Conservation (phyloP, 2,797 vertebrate species). For the Sarcoramphus papa region DNA sequence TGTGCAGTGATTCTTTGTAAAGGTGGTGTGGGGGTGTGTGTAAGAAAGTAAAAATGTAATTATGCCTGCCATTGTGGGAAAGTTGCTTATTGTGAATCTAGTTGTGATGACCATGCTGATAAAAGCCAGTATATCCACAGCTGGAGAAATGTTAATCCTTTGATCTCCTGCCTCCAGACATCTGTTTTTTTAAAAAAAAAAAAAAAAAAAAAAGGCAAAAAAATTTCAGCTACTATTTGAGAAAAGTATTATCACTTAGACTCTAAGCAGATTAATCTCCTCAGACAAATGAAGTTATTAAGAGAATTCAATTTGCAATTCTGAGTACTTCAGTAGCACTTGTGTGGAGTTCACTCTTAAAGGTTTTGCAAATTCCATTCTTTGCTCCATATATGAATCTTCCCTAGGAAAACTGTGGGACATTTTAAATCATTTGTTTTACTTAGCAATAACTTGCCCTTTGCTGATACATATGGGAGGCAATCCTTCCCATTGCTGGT, state of each 20-base stretch:
- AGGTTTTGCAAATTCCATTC: neutral
- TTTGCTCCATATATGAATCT: neutral
- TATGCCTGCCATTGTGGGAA: neutral
- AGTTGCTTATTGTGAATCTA: neutral
- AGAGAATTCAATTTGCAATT: neutral
- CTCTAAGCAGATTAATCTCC: neutral
- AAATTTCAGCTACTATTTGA: neutral
- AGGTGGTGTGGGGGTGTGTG: neutral
- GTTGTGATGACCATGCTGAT: neutral
- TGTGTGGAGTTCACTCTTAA: neutral
- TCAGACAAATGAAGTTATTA: neutral
- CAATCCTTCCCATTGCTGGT: neutral
- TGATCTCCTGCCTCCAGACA: neutral
- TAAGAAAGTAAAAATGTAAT: neutral
- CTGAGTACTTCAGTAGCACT: neutral
- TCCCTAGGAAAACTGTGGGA: neutral
- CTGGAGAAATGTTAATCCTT: neutral
- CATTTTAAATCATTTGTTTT: neutral
- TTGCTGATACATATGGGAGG: neutral
- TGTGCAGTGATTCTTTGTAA: neutral
- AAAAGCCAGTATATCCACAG: neutral
- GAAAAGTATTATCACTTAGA: neutral
- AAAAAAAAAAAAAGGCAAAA: neutral
- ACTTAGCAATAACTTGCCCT: neutral
- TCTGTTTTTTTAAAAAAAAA: neutral